Evolutionary conservation across 2,797 vertebrate genomes (phyloP), one percentile per base, ranked within the genome.

Genomic region (Crossoptilon crossoptilon): DNA sequence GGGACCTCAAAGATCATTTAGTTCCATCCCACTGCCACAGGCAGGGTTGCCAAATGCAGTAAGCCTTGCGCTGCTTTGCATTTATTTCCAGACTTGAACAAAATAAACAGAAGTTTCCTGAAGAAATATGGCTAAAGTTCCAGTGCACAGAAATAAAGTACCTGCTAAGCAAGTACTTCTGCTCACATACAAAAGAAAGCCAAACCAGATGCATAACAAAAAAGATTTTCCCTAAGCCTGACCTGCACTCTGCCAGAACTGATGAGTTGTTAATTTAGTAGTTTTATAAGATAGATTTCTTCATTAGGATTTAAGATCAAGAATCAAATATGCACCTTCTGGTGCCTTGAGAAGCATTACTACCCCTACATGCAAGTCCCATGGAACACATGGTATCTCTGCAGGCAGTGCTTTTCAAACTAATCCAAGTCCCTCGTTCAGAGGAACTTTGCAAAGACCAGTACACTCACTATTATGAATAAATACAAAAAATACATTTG

Each of bases 111-210:
- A 17, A 14, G 10, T n/a, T 55, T 80, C 55, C 70, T 35, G 31
- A 46, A 35, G 39, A 44, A 44, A 56, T 4, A 14, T 37, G 33
- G 43, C n/a, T 58, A 27, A 27, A 59, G 26, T n/a, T 56, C 29
- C 53, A 55, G 27, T 55, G 53, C 53, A 41, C 51, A 29, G 51
- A 29, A 53, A 29, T 53, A 17, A 53, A 53, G 48, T 49, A 24
- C 15, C 43, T 8, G 1, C 11, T 12, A 14, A 3, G 3, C 0
- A 12, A 27, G n/a, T 6, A 4, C 27, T 43, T 64, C 67, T 33
- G 53, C 35, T 14, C 44, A 27, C 18, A 12, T 0, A 14, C 55
- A 48, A 55, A 59, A 55, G 41, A 24, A 37, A 46, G n/a, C 43
- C 60, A 66, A 24, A 66, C 2, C 43, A 16, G 14, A 1, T 12